A percentile compares a stretch with the other conserved stretches of the same genome.
phyloP scores from a whole-genome alignment of 2,888 invertebrate genomes.

The Harpagoxenus sublaevis region DNA sequence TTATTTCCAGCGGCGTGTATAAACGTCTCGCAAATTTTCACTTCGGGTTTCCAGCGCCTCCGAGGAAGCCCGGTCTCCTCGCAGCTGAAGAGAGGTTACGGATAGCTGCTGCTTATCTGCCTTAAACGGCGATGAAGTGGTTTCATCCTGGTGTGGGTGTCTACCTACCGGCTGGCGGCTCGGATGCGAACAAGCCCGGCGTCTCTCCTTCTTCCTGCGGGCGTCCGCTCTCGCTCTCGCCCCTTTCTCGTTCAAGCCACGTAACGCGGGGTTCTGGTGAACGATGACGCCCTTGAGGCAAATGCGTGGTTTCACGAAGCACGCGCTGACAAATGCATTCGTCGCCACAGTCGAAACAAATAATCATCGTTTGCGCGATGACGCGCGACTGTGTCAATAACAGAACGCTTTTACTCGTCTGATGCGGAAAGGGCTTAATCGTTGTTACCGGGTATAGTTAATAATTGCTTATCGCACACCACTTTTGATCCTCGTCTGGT shows the following conservation, averaged over 20 bases:
- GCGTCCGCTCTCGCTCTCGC: conserved; percentile 51
- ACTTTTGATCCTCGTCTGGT: conserved; percentile 56
- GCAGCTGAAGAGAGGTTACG: conserved; percentile 65
- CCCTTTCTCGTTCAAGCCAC: conserved; percentile 50
- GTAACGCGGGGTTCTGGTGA: conserved; percentile 68
- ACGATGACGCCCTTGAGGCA: conserved; percentile 79
- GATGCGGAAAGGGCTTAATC: conserved; percentile 54
- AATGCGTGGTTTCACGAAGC: conserved; percentile 77
- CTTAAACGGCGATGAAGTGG: conserved; percentile 71
- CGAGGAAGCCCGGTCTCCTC: conserved; percentile 44
- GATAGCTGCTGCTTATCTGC: conserved; percentile 67
- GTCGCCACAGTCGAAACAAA: conserved; percentile 69
- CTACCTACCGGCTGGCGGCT: conserved; percentile 51
- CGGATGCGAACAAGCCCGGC: conserved; percentile 41
- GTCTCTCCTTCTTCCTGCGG: conserved; percentile 48
- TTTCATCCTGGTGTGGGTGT: conserved; percentile 56
- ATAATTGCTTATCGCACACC: conserved; percentile 54
- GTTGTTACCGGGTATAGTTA: conserved; percentile 49
- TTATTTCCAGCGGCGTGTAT: conserved; percentile 47
- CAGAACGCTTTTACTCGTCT: conserved; percentile 58
- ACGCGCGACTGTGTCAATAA: conserved; percentile 62
- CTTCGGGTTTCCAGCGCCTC: conserved; percentile 43
- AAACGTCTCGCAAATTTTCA: conserved; percentile 57
- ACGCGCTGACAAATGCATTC: conserved; percentile 78
- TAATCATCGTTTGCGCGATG: conserved; percentile 65